phyloP scores from a whole-genome alignment of 1,140 invertebrate genomes.

The Dinothrombium tinctorium region DNA sequence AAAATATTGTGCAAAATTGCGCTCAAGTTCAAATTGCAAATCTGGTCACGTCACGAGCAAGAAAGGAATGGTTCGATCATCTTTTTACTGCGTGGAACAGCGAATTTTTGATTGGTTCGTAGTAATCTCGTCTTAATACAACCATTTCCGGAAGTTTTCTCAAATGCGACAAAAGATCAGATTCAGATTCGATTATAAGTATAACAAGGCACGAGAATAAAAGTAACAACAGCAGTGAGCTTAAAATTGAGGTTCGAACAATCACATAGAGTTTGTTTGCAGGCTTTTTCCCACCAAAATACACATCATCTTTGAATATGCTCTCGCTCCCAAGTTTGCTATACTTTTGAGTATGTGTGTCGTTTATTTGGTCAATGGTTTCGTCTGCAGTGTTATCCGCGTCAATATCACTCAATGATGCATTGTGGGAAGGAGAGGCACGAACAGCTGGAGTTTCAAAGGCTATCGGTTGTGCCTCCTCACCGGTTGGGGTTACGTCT shows the following conservation, averaged over 20 bases:
- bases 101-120: constrained; percentile 55
- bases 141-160: constrained; percentile 52
- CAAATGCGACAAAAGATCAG: constrained; percentile 36
- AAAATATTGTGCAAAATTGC: no score
- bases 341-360: no score
- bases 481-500: constrained; percentile 11
- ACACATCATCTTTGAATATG: no score
- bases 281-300: no score
- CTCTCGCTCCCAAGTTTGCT: no score
- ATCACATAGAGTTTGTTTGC: background rate
- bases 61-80: no score
- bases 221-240: constrained; percentile 25
- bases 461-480: constrained; percentile 4
- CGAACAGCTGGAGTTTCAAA: constrained; percentile 10
- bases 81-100: no score
- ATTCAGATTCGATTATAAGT: constrained; percentile 32
- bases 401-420: background rate
- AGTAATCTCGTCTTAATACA: constrained; percentile 47
- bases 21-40: no score
- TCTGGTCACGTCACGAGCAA: no score
- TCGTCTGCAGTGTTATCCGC: background rate
- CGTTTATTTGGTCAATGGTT: background rate
- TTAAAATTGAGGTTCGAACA: constrained; percentile 8
- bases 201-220: constrained; percentile 18
- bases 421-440: constrained; percentile 6